phyloP scores from a whole-genome alignment of 2,888 invertebrate genomes.

The Syritta pipiens region DNA sequence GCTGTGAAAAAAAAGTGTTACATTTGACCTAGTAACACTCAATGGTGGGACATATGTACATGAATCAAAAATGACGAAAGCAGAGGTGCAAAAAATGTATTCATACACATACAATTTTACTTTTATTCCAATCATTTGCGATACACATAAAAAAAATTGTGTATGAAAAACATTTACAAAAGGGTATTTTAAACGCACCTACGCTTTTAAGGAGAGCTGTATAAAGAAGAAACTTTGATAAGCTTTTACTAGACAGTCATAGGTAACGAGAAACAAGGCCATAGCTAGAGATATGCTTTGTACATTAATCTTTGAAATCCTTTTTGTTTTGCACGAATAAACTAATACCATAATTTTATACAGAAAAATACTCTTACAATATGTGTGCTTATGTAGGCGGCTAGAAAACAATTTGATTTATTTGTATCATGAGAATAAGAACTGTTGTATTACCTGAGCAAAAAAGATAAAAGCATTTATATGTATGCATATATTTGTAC shows the following conservation, averaged over 20 bases:
- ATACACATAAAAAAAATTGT: constrained; percentile 7
- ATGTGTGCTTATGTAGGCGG: no score
- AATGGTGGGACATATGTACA: constrained; percentile 8
- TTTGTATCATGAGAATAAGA: no score
- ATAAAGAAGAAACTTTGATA: constrained; percentile 10
- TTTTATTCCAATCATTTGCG: neutral
- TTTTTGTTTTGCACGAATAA: neutral
- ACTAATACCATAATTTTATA: neutral
- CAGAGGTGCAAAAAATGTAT: constrained; percentile 3
- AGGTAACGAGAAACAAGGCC: constrained; percentile 31
- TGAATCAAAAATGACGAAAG: neutral
- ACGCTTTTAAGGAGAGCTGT: constrained; percentile 13
- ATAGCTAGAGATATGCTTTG: constrained; percentile 19
- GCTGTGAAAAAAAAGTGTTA: constrained; percentile 7
- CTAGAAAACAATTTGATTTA: no score
- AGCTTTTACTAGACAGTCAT: constrained; percentile 22
- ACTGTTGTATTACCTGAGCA: no score
- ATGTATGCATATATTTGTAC: no score
- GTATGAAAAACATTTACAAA: neutral
- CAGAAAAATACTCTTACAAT: no score
- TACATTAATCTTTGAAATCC: constrained; percentile 25
- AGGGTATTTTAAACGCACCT: constrained; percentile 27
- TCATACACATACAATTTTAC: constrained; percentile 2
- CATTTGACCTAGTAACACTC: constrained; percentile 59
- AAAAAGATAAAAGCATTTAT: no score